Percentiles rank a stretch among this genome's conserved stretches.
Conservation (phyloP, 2,797 vertebrate genomes). For the Bryconaethiops microstoma region DNA sequence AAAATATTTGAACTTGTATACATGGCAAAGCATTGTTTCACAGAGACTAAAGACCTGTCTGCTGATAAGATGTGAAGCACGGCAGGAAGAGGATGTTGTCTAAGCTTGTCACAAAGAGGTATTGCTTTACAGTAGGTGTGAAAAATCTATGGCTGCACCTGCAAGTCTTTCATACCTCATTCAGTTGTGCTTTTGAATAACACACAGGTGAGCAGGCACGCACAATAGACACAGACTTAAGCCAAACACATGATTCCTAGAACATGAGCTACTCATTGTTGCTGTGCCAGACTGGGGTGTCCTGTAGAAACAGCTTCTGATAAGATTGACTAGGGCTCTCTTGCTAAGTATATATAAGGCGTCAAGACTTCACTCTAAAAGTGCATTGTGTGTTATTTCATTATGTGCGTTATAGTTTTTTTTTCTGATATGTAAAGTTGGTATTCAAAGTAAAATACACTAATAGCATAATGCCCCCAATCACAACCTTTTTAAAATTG, state of each 20-base stretch:
- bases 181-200: neutral
- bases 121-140: constrained; percentile 13
- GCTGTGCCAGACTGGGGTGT: no score
- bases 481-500: no score
- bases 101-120: constrained; percentile 2
- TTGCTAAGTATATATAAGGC: neutral
- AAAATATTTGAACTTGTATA: constrained; percentile 22
- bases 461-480: no score
- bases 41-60: neutral
- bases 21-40: neutral
- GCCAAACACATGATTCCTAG: neutral
- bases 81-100: constrained; percentile 26
- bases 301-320: neutral
- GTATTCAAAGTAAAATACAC: no score
- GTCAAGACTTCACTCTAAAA: no score
- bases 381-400: no score
- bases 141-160: constrained; percentile 23
- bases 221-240: constrained; percentile 4
- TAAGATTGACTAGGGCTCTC: neutral
- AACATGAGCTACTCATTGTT: neutral
- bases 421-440: no score
- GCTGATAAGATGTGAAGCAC: neutral
- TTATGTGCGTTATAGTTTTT: no score
- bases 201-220: neutral
- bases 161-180: neutral